A percentile compares a stretch with the other conserved stretches of the same genome.
Conservation (phyloP, 2,113 vertebrate genomes). For the Platysternon megacephalum region DNA sequence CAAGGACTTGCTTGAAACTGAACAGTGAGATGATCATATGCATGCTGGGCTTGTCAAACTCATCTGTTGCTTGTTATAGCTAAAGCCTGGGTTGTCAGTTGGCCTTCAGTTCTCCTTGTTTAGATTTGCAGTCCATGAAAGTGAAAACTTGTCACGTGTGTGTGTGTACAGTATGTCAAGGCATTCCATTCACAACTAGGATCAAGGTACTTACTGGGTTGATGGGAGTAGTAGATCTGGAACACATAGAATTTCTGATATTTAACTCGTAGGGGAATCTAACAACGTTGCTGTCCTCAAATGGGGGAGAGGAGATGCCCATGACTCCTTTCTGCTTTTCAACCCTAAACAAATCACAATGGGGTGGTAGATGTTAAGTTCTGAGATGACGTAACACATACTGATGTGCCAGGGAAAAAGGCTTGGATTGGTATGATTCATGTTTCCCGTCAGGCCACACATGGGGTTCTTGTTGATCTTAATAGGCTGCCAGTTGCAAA, state of each 20-base stretch:
- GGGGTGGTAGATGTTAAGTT: not conserved
- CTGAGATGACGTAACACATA: not conserved
- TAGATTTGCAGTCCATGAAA: slow-evolving; percentile 1
- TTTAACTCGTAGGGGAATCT: not conserved
- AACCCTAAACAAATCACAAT: not conserved
- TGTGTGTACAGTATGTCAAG: slow-evolving; percentile 26
- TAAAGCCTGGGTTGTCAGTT: not conserved
- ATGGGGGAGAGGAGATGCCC: not conserved
- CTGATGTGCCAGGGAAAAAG: not conserved
- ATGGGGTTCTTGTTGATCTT: not conserved
- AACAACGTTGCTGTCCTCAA: not conserved
- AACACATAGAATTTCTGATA: not conserved
- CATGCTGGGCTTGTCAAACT: not conserved
- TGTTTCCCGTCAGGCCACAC: not conserved
- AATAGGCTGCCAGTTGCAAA: not conserved
- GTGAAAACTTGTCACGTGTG: not conserved
- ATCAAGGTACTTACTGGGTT: not conserved
- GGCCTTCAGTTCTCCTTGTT: slow-evolving; percentile 33
- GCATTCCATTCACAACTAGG: not conserved
- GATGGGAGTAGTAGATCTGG: not conserved
- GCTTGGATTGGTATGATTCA: rapidly evolving
- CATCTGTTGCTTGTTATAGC: slow-evolving; percentile 34
- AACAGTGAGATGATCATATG: not conserved
- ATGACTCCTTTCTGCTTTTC: not conserved
- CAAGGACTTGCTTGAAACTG: slow-evolving; percentile 18